phyloP scores from a whole-genome alignment of 2,888 invertebrate genomes.

The Oithona nana region DNA sequence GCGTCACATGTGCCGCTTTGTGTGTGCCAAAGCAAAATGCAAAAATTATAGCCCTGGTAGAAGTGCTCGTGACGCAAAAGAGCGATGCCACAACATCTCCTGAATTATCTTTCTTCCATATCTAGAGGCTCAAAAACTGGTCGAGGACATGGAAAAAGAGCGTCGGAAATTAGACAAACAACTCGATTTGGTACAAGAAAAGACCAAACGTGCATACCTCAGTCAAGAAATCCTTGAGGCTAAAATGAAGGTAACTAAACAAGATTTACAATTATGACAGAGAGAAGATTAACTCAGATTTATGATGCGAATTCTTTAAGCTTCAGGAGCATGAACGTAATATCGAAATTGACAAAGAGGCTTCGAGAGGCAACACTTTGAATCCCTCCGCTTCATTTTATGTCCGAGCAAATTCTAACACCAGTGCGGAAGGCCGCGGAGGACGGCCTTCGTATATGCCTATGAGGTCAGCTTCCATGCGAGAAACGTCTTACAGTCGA shows the following conservation, averaged over 20 bases:
- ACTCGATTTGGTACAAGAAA: slow-evolving; percentile 44
- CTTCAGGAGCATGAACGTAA: slow-evolving; percentile 4
- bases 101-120: background rate
- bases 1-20: too few species aligned
- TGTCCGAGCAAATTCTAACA: background rate
- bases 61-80: too few species aligned
- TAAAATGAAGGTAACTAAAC: slow-evolving; percentile 30
- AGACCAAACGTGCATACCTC: slow-evolving; percentile 46
- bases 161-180: slow-evolving; percentile 47
- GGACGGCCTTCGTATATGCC: slow-evolving; percentile 8
- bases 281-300: too few species aligned
- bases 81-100: too few species aligned
- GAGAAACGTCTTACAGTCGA: slow-evolving; percentile 14
- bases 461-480: slow-evolving; percentile 12
- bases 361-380: slow-evolving; percentile 1
- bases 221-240: slow-evolving; percentile 39
- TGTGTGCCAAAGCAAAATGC: too few species aligned
- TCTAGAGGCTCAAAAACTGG: slow-evolving; percentile 47
- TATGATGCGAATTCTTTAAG: background rate
- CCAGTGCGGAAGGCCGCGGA: background rate
- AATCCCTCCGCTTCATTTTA: slow-evolving; percentile 14
- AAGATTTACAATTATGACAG: background rate
- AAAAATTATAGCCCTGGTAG: too few species aligned
- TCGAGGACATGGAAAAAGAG: slow-evolving; percentile 50
- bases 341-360: slow-evolving; percentile 2